These are phyloP conservation scores for Copidosoma floridanum DNA, from an alignment of 1,140 invertebrate genomes.

Conservation along the genomic window DNA sequence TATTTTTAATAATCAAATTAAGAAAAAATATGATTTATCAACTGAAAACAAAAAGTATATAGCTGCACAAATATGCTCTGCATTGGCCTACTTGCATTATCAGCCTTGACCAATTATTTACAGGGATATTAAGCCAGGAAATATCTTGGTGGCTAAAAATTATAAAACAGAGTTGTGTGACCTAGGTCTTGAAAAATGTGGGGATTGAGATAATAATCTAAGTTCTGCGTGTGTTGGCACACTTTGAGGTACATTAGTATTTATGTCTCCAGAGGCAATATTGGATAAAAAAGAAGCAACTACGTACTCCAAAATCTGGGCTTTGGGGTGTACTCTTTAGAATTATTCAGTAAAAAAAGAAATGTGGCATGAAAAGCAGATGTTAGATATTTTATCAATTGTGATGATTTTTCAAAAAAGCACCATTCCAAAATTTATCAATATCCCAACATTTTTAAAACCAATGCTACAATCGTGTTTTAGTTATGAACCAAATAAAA, in stretches of 20 bases:
- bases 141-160: constrained; percentile 7
- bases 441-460: no score
- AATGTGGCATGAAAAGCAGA: no score
- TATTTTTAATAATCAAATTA: not conserved
- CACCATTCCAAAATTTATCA: no score
- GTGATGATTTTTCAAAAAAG: no score
- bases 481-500: no score
- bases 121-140: constrained; percentile 18
- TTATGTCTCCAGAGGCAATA: not conserved
- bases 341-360: not conserved
- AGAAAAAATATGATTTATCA: not conserved
- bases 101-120: constrained; percentile 15
- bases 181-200: constrained; percentile 5
- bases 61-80: not conserved
- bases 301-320: not conserved
- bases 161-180: constrained; percentile 10
- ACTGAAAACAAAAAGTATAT: not conserved
- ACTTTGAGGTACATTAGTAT: not conserved
- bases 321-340: not conserved
- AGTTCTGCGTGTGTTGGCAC: not conserved
- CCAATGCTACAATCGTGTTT: no score
- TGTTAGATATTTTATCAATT: no score
- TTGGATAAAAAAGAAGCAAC: not conserved
- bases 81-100: constrained; percentile 12
- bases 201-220: not conserved